These are phyloP conservation scores for Spheniscus mendiculus DNA, from an alignment of 2,113 vertebrate genomes.

Conservation along the genomic window DNA sequence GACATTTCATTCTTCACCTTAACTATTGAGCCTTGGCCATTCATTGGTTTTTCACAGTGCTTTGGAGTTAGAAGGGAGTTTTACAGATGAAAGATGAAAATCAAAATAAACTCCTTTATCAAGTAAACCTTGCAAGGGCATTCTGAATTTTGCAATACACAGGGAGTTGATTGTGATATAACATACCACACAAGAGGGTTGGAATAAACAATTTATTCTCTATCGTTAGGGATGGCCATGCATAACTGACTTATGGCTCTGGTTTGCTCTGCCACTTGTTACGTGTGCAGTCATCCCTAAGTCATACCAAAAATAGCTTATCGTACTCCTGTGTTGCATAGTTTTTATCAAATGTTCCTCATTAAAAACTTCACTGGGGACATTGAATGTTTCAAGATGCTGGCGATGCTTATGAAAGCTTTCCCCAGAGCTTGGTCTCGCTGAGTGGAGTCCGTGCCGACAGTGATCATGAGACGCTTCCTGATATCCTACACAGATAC, in stretches of 20 bases:
- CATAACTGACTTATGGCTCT: slow-evolving; percentile 20
- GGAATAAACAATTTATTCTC: slow-evolving; percentile 63
- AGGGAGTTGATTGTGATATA: slow-evolving; percentile 50
- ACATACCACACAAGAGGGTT: slow-evolving; percentile 26
- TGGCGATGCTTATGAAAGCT: neutral
- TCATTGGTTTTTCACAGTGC: slow-evolving; percentile 53
- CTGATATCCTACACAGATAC: neutral
- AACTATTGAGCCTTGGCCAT: slow-evolving; percentile 61
- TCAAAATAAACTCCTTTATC: slow-evolving; percentile 64
- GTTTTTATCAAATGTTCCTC: neutral
- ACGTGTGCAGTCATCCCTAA: neutral
- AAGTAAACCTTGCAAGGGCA: slow-evolving; percentile 54
- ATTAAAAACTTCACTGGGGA: neutral
- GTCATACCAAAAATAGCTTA: neutral
- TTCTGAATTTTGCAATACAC: slow-evolving; percentile 39
- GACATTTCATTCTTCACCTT: slow-evolving; percentile 58
- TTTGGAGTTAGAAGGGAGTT: slow-evolving; percentile 61
- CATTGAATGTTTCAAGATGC: accelerated
- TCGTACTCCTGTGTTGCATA: neutral
- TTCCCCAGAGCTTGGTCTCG: neutral
- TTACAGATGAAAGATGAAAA: slow-evolving; percentile 69
- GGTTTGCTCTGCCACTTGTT: slow-evolving; percentile 38
- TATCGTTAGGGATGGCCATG: slow-evolving; percentile 32
- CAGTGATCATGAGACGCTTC: neutral
- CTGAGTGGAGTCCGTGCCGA: neutral